Percentiles rank a stretch among this genome's conserved stretches.
phyloP scores from a whole-genome alignment of 2,888 invertebrate genomes.

The Drosophila paramelanica region DNA sequence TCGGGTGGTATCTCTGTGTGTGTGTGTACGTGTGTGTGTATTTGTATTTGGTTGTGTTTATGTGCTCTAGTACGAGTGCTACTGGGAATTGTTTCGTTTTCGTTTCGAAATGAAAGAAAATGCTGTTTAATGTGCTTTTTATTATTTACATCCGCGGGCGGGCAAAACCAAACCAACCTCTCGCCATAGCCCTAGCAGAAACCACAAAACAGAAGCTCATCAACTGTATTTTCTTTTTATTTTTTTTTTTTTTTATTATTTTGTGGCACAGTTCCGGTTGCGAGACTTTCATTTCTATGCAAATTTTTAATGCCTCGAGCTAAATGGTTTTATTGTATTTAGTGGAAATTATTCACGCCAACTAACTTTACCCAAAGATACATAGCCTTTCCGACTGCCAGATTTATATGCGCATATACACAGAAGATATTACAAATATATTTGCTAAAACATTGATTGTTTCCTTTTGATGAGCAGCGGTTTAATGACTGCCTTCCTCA shows the following conservation, averaged over 20 bases:
- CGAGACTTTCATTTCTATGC: slow-evolving; percentile 76
- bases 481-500: slow-evolving; percentile 38
- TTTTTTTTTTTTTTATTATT: slow-evolving; percentile 25
- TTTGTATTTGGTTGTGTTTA: slow-evolving; percentile 17
- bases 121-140: slow-evolving; percentile 81
- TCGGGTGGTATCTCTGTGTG: slow-evolving; percentile 22
- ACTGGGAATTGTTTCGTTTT: slow-evolving; percentile 73
- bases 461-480: slow-evolving; percentile 16
- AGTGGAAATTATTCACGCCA: slow-evolving; percentile 78
- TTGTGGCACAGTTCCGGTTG: slow-evolving; percentile 75
- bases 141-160: slow-evolving; percentile 79
- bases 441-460: slow-evolving; percentile 17
- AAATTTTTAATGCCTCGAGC: slow-evolving; percentile 73
- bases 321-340: slow-evolving; percentile 77
- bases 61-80: slow-evolving; percentile 49
- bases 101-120: slow-evolving; percentile 79
- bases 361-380: slow-evolving; percentile 50
- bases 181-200: slow-evolving; percentile 4
- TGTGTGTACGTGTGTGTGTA: slow-evolving; percentile 1
- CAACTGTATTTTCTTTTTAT: slow-evolving; percentile 46
- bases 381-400: slow-evolving; percentile 18
- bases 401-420: not conserved
- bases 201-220: slow-evolving; percentile 61
- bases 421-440: slow-evolving; percentile 11
- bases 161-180: slow-evolving; percentile 7